These are phyloP conservation scores for Rhabdomys pumilio DNA, from an alignment of 2,797 vertebrate genomes.

Conservation along the genomic window DNA sequence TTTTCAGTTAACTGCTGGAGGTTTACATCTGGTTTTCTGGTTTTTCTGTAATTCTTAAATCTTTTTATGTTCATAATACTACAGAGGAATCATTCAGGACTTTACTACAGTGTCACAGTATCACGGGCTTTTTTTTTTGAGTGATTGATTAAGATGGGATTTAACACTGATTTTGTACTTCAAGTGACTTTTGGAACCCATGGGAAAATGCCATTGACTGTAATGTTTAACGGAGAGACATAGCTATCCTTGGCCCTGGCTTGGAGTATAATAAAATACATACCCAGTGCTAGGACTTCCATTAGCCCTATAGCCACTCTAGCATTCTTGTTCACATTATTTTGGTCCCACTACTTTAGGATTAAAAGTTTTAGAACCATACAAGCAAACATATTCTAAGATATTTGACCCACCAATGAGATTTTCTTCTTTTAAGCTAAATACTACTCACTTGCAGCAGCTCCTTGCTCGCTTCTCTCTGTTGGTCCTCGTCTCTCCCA, in stretches of 20 bases:
- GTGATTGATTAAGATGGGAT: background rate
- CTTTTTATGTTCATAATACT: background rate
- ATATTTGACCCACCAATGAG: background rate
- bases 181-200: background rate
- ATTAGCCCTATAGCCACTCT: background rate
- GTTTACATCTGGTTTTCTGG: background rate
- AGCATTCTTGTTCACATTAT: background rate
- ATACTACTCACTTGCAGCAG: background rate
- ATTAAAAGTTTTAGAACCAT: background rate
- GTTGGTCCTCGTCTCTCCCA: background rate
- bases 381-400: background rate
- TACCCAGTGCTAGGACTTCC: background rate
- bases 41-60: conserved; percentile 19
- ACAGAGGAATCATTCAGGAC: background rate
- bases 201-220: background rate
- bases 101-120: background rate
- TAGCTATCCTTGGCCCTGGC: background rate
- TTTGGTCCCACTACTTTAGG: background rate
- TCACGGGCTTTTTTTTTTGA: background rate
- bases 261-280: background rate
- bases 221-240: background rate
- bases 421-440: background rate
- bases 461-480: background rate
- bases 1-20: background rate
- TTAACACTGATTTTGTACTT: background rate